A percentile compares a stretch with the other conserved stretches of the same genome.
Evolutionary conservation across 1,140 invertebrate species (phyloP).

Genomic region (Drosophila funebris): DNA sequence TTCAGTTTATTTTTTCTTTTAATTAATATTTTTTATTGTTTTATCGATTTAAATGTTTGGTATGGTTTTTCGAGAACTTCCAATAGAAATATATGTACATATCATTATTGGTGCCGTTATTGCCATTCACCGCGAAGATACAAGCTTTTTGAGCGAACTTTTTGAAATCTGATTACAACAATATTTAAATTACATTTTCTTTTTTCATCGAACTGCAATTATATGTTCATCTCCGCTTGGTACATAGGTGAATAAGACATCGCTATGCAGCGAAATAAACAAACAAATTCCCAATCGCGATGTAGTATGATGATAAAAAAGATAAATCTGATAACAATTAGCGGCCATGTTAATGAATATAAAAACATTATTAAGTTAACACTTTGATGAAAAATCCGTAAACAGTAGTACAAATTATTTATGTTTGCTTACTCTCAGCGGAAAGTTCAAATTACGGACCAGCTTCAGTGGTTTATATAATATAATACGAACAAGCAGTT

Average conservation of each 20-base stretch:
- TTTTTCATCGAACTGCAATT: no score
- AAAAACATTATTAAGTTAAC: background rate
- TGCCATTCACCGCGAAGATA: background rate
- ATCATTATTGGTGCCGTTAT: background rate
- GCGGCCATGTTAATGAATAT: background rate
- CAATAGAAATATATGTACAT: background rate
- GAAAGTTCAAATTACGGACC: conserved; percentile 54
- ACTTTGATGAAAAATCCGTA: background rate
- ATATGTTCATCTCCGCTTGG: no score
- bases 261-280: no score
- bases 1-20: background rate
- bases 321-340: conserved; percentile 58
- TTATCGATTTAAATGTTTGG: background rate
- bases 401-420: conserved; percentile 8
- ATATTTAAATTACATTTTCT: no score
- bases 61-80: background rate
- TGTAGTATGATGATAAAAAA: conserved; percentile 50
- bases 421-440: conserved; percentile 12
- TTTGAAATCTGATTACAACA: background rate
- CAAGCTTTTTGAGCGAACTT: background rate
- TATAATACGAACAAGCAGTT: no score
- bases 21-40: background rate
- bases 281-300: no score
- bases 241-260: no score
- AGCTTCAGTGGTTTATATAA: background rate